These are phyloP conservation scores for Andrena bucephala DNA, from an alignment of 2,888 invertebrate species.

Conservation along the genomic window DNA sequence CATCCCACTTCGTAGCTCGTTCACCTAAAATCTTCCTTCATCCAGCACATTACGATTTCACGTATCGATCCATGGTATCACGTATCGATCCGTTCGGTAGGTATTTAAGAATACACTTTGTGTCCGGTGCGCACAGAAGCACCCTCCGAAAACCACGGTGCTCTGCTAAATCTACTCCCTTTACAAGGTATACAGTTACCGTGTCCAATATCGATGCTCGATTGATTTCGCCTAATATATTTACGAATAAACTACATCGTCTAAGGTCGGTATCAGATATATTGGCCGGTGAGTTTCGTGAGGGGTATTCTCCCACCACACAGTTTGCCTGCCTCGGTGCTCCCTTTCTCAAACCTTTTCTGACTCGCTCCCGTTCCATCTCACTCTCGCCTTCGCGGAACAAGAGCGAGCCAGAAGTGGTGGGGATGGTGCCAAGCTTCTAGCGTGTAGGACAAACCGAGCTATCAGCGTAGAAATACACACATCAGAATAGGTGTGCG, in stretches of 20 bases:
- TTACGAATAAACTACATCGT: conserved; percentile 1
- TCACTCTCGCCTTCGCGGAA: too few species aligned
- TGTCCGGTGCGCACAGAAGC: not conserved
- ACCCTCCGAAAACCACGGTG: not conserved
- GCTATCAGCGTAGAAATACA: too few species aligned
- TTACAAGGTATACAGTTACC: not conserved
- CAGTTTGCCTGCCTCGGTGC: too few species aligned
- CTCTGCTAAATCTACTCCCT: too few species aligned
- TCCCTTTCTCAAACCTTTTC: too few species aligned
- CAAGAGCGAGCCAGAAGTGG: too few species aligned
- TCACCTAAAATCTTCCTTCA: not conserved
- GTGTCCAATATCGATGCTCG: not conserved
- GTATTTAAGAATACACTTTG: not conserved
- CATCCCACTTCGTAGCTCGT: conserved; percentile 6
- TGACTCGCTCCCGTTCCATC: too few species aligned
- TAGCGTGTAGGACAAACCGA: too few species aligned
- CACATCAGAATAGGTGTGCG: too few species aligned
- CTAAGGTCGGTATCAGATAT: not conserved
- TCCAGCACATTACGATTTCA: not conserved
- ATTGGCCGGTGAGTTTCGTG: too few species aligned
- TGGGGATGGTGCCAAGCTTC: too few species aligned
- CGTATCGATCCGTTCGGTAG: not conserved
- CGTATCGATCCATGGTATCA: not conserved
- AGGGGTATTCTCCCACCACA: too few species aligned
- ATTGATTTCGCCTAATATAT: conserved; percentile 22